These are phyloP conservation scores for Rhabdomys pumilio DNA, from an alignment of 2,797 vertebrate genomes.

Conservation along the genomic window DNA sequence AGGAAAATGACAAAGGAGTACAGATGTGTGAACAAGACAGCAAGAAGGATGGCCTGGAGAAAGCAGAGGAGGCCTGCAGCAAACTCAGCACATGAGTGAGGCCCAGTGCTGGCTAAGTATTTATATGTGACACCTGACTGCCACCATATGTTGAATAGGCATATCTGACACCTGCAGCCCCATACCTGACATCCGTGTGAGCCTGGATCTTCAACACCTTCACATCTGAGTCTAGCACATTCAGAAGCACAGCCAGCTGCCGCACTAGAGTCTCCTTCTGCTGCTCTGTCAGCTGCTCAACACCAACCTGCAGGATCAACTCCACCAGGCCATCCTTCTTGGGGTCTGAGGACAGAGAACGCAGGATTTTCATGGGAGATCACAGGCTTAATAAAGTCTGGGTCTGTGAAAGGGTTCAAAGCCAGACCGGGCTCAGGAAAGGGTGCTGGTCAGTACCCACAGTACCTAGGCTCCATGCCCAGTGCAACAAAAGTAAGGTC, in stretches of 20 bases:
- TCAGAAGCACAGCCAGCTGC: slow-evolving; percentile 93
- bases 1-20: neutral
- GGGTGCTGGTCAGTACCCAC: neutral
- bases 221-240: slow-evolving; percentile 93
- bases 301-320: slow-evolving; percentile 93
- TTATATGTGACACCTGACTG: no score
- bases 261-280: slow-evolving; percentile 94
- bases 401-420: neutral
- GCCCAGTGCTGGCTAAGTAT: neutral
- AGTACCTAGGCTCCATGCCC: neutral
- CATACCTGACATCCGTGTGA: slow-evolving; percentile 94
- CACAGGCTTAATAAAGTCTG: neutral
- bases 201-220: slow-evolving; percentile 93
- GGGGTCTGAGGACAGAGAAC: slow-evolving; percentile 89
- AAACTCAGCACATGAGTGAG: neutral
- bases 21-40: neutral
- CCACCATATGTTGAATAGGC: rapidly evolving
- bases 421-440: neutral
- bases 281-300: slow-evolving; percentile 93
- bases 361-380: neutral
- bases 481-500: neutral
- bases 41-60: neutral
- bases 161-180: slow-evolving; percentile 91
- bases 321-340: slow-evolving; percentile 93
- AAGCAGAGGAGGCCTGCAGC: neutral